Conservation (phyloP, 2,113 vertebrate species). For the Campylomormyrus numenius region DNA sequence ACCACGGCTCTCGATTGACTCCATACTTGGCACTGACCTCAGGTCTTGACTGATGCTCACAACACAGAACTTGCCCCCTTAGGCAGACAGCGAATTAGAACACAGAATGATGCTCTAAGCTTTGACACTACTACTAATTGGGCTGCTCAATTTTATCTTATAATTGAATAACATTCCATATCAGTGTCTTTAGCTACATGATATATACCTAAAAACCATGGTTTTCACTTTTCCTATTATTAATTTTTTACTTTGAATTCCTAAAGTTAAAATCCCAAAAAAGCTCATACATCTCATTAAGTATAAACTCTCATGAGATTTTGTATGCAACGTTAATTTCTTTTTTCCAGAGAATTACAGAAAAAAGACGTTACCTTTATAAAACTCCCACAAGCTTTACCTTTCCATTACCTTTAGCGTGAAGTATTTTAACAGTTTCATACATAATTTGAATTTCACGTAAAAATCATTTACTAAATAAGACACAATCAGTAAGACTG, state of each 20-base stretch:
- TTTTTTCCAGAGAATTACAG: no score
- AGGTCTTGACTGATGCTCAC: slow-evolving; percentile 3
- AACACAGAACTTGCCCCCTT: neutral
- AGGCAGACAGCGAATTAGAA: neutral
- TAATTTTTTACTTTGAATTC: neutral
- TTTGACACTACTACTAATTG: neutral
- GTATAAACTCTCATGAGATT: neutral
- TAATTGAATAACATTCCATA: neutral
- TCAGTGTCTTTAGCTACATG: neutral
- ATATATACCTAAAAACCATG: no score
- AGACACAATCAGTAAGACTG: neutral
- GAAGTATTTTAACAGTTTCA: neutral
- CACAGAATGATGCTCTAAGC: neutral
- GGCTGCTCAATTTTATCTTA: neutral
- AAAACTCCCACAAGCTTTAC: no score
- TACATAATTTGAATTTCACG: neutral
- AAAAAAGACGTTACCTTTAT: no score
- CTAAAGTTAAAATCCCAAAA: neutral
- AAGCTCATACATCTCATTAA: neutral
- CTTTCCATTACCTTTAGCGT: no score
- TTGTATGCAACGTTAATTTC: no score
- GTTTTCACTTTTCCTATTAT: neutral
- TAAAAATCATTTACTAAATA: neutral
- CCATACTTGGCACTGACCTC: slow-evolving; percentile 32
- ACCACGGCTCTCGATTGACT: slow-evolving; percentile 47